phyloP scores from a whole-genome alignment of 2,888 invertebrate species.

The Drosophila macrospina region DNA sequence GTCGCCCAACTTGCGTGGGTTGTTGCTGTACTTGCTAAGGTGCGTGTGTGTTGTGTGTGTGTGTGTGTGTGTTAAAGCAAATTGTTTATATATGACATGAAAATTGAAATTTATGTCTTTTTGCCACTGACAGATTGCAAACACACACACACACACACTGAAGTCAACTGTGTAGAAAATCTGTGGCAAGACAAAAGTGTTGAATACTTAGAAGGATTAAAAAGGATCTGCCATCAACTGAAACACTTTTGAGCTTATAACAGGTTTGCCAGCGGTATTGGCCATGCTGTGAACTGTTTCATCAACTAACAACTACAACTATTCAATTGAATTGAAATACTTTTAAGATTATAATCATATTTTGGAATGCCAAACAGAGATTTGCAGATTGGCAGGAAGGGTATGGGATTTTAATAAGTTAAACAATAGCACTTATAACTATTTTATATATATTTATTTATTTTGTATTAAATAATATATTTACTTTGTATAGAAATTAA shows the following conservation, averaged over 20 bases:
- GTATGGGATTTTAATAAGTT: too few species aligned
- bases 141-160: conserved; percentile 21
- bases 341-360: background rate
- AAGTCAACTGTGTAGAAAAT: conserved; percentile 41
- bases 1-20: conserved; percentile 34
- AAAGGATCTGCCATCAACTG: conserved; percentile 6
- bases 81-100: conserved; percentile 76
- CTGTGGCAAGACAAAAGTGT: conserved; percentile 39
- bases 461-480: too few species aligned
- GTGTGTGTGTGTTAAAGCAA: conserved; percentile 55
- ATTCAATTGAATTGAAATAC: background rate
- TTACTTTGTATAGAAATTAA: too few species aligned
- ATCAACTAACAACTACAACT: background rate
- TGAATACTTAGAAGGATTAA: conserved; percentile 33
- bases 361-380: background rate
- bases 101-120: conserved; percentile 78
- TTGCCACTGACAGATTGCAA: conserved; percentile 64
- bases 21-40: conserved; percentile 25
- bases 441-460: too few species aligned
- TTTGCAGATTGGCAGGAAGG: too few species aligned
- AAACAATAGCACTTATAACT: too few species aligned
- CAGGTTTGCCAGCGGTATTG: conserved; percentile 4
- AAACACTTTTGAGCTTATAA: conserved; percentile 10
- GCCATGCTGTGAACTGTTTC: background rate
- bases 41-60: conserved; percentile 17